Conservation (phyloP, 1,140 invertebrate species). For the Whitmania pigra region DNA sequence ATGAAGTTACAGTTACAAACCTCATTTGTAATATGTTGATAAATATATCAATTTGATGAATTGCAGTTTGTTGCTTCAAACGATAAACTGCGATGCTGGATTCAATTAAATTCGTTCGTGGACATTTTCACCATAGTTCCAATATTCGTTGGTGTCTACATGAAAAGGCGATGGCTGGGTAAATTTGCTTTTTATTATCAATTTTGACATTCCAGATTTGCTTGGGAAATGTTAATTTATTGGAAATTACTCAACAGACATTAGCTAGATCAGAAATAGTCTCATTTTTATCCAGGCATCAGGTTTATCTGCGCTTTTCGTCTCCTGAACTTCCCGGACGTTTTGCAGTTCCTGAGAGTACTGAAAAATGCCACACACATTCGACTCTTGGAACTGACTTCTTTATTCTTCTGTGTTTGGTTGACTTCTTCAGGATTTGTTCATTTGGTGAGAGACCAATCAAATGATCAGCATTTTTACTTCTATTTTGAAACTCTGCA, state of each 20-base stretch:
- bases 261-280: neutral
- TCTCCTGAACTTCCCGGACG: constrained; percentile 97
- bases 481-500: constrained; percentile 95
- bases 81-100: constrained; percentile 99
- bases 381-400: constrained; percentile 91
- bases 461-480: constrained; percentile 80
- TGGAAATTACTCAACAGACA: neutral
- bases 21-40: too few species aligned
- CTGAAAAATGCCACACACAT: constrained; percentile 96
- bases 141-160: constrained; percentile 99
- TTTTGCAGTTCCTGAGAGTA: constrained; percentile 97
- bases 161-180: constrained; percentile 99
- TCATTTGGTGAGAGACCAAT: constrained; percentile 85
- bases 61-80: constrained; percentile 96
- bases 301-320: constrained; percentile 91
- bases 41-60: constrained; percentile 30
- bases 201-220: constrained; percentile 7
- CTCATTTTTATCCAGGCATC: constrained; percentile 53
- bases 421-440: constrained; percentile 90
- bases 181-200: constrained; percentile 39
- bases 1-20: too few species aligned
- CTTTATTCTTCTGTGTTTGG: constrained; percentile 95
- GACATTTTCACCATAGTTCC: constrained; percentile 99
- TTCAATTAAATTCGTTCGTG: constrained; percentile 99
- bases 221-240: neutral